phyloP scores from a whole-genome alignment of 2,113 vertebrate genomes.

The Ammospiza nelsoni region DNA sequence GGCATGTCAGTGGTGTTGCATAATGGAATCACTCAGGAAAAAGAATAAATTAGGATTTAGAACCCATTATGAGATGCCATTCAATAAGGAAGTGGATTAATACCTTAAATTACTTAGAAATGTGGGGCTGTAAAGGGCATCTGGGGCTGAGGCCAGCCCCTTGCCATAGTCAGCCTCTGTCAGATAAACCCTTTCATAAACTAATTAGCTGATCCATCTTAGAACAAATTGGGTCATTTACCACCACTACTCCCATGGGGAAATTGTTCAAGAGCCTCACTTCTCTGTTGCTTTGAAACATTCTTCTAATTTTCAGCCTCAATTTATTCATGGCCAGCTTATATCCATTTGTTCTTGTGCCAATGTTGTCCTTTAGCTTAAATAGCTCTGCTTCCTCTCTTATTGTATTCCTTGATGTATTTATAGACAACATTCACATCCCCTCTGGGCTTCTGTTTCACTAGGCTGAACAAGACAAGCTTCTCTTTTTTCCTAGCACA shows the following conservation, averaged over 20 bases:
- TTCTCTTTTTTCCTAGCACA: not conserved
- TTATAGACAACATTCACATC: slow-evolving; percentile 40
- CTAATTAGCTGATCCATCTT: slow-evolving; percentile 49
- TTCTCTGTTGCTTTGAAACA: slow-evolving; percentile 19
- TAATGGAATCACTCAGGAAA: not conserved
- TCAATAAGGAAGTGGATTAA: not conserved
- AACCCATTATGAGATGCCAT: not conserved
- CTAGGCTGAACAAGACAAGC: not conserved
- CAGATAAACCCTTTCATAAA: slow-evolving; percentile 29
- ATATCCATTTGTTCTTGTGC: slow-evolving; percentile 44
- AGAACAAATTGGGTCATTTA: slow-evolving; percentile 45
- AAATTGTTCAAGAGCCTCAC: slow-evolving; percentile 30
- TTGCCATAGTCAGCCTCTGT: not conserved
- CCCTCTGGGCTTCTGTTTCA: slow-evolving; percentile 15
- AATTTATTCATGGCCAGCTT: slow-evolving; percentile 44
- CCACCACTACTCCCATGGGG: not conserved
- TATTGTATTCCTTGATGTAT: slow-evolving; percentile 44
- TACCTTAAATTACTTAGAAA: not conserved
- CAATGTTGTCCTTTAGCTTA: slow-evolving; percentile 32
- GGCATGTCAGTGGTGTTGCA: accelerated
- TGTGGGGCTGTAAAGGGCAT: not conserved
- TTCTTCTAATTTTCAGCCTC: slow-evolving; percentile 50
- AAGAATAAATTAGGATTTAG: not conserved
- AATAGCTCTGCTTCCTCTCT: slow-evolving; percentile 43
- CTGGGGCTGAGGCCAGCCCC: not conserved